Conservation (phyloP, 2,888 invertebrate genomes). For the Smittia sp. region DNA sequence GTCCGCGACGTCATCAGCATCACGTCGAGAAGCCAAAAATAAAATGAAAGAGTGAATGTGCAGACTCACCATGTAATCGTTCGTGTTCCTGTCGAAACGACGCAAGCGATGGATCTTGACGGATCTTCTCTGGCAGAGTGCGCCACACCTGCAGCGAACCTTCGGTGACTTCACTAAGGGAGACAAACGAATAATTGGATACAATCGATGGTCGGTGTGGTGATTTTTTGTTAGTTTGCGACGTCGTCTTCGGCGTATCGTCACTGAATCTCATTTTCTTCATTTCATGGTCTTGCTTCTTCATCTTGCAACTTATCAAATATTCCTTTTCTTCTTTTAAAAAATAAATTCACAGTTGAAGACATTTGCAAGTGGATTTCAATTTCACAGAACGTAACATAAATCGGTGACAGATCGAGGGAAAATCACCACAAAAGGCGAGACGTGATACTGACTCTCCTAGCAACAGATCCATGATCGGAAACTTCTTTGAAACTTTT, state of each 20-base stretch:
- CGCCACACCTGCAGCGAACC: constrained; percentile 66
- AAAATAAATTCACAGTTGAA: not conserved
- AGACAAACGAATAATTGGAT: constrained; percentile 44
- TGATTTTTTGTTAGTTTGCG: constrained; percentile 27
- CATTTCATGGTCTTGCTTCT: constrained; percentile 14
- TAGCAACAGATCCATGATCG: not conserved
- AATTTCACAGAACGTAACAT: too few species aligned
- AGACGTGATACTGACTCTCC: not conserved
- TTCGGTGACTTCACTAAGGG: constrained; percentile 61
- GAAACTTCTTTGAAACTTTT: not conserved
- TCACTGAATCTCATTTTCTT: constrained; percentile 40
- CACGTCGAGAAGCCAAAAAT: not conserved
- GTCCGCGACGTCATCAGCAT: not conserved
- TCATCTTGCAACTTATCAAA: not conserved
- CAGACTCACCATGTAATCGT: constrained; percentile 51
- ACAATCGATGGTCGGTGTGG: constrained; percentile 35
- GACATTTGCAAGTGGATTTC: not conserved
- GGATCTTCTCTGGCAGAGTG: constrained; percentile 65
- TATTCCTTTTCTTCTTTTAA: not conserved
- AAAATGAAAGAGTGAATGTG: not conserved
- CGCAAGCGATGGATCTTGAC: constrained; percentile 64
- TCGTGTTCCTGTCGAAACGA: constrained; percentile 57
- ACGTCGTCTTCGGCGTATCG: constrained; percentile 15
- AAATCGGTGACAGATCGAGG: not conserved
- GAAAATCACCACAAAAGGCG: constrained; percentile 8